Conservation (phyloP, 2,797 vertebrate species). For the Microchirus variegatus region DNA sequence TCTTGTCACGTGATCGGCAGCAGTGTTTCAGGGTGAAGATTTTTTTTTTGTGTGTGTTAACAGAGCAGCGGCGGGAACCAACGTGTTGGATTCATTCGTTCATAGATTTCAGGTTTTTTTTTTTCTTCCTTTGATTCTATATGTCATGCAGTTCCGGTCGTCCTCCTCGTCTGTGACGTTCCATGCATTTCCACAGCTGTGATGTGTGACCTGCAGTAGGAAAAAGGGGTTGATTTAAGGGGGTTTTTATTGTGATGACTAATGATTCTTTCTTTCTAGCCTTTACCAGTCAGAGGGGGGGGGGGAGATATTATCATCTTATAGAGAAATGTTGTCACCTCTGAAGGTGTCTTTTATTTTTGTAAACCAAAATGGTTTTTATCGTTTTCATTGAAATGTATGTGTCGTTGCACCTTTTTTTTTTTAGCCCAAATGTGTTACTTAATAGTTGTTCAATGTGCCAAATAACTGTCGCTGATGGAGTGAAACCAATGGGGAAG, state of each 20-base stretch:
- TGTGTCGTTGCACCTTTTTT: constrained; percentile 81
- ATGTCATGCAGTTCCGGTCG: constrained; percentile 66
- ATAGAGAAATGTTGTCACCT: constrained; percentile 69
- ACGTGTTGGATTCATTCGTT: neutral
- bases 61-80: constrained; percentile 16
- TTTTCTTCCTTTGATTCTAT: neutral
- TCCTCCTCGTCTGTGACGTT: constrained; percentile 61
- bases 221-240: constrained; percentile 13
- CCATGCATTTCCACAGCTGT: constrained; percentile 64
- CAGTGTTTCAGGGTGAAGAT: constrained; percentile 33
- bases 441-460: constrained; percentile 78
- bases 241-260: constrained; percentile 41
- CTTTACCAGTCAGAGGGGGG: constrained; percentile 56
- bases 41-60: constrained; percentile 44
- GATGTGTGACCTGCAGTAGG: constrained; percentile 51
- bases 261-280: constrained; percentile 51
- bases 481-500: constrained; percentile 59
- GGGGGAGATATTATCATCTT: constrained; percentile 59
- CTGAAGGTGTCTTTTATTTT: constrained; percentile 74
- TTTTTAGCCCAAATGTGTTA: constrained; percentile 75
- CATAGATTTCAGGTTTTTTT: constrained; percentile 67
- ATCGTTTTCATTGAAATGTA: constrained; percentile 63
- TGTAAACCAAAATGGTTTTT: constrained; percentile 79
- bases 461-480: constrained; percentile 78
- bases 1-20: no score